Conservation (phyloP, 2,888 invertebrate genomes). For the Nephrotoma guestfalica region DNA sequence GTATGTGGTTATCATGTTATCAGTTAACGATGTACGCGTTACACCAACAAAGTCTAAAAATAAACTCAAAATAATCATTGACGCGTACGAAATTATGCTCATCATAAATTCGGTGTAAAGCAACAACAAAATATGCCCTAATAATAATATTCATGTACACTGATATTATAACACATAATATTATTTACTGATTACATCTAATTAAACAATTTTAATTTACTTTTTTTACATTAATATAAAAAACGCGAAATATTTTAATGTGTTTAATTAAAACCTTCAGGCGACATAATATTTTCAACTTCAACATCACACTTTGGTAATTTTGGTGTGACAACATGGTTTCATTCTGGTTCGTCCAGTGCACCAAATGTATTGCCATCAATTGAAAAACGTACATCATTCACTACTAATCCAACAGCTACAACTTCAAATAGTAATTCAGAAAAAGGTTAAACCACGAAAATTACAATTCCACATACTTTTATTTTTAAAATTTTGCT, state of each 20-base stretch:
- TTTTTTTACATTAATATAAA: background rate
- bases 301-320: slow-evolving; percentile 20
- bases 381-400: background rate
- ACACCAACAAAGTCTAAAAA: background rate
- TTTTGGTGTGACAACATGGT: slow-evolving; percentile 32
- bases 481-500: background rate
- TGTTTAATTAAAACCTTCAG: slow-evolving; percentile 16
- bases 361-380: background rate
- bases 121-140: background rate
- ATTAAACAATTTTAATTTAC: background rate
- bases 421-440: background rate
- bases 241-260: background rate
- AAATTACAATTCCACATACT: background rate
- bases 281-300: slow-evolving; percentile 21
- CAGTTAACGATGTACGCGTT: background rate
- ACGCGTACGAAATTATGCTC: background rate
- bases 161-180: background rate
- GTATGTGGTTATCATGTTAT: background rate
- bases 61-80: background rate
- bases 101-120: background rate
- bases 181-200: background rate
- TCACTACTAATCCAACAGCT: background rate
- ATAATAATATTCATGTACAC: no score
- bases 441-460: background rate
- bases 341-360: slow-evolving; percentile 26